Evolutionary conservation across 2,113 vertebrate genomes (phyloP), one percentile per base, ranked within the genome.

Genomic region (Gobio gobio): DNA sequence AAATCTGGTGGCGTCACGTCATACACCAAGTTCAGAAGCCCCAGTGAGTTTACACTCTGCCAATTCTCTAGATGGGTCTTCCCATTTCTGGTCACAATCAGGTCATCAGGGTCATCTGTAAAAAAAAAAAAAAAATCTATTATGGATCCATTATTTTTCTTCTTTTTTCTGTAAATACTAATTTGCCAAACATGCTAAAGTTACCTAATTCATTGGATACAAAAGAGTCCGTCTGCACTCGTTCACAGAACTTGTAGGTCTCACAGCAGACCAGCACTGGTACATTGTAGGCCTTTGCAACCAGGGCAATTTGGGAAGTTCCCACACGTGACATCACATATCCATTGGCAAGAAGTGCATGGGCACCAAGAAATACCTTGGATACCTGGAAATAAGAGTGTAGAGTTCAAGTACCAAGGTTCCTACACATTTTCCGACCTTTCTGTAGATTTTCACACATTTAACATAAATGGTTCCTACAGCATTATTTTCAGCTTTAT

Each of bases 201-300:
- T 87, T 95, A 99, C 98, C 98, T 33, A 99, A 94, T 92, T 99
- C 98, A 0, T 99, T 99, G 87, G 98, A 99, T 86, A 99, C 98
- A n/a, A 99, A 99, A 58, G 98, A 98, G 86, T 99, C 98, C 0
- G 98, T 99, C 93, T 99, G 98, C 85, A 99, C 98, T 20, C 97
- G 94, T 88, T 99, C 98, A 0, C 98, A 99, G 93, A 99, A 99
- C 94, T 99, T 99, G 96, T 99, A 99, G 0, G 97, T 99, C 93
- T 99, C 98, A 4, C 98, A 99, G 94, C 98, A 99, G 89, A 99
- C 98, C 89, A 99, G 94, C 51, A 99, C 97, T 0, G 98, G 97
- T 61, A 99, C 98, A 0, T 99, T 99, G 91, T 97, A 95, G 20
- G 97, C 97, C 93, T 96, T 97, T 89, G 98, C 97, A 86, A 99